Conservation (phyloP, 2,113 vertebrate genomes). For the Sciurus niger region DNA sequence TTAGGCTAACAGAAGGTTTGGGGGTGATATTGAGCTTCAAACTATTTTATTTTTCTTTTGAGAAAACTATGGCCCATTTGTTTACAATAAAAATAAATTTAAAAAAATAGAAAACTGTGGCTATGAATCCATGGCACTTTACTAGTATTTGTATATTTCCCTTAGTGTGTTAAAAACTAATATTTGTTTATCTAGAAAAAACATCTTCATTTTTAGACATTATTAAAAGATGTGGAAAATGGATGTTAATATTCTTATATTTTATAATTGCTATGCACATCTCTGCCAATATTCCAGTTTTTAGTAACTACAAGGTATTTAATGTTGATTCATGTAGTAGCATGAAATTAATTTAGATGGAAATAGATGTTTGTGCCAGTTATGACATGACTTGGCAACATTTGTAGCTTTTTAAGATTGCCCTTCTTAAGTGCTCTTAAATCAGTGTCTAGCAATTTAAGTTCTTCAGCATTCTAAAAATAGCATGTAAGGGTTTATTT, state of each 20-base stretch:
- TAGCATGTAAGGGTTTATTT: slow-evolving; percentile 49
- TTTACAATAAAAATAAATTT: too few species aligned
- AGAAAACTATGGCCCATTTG: neutral
- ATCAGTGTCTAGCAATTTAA: slow-evolving; percentile 58
- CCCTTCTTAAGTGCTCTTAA: slow-evolving; percentile 62
- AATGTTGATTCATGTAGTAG: slow-evolving; percentile 73
- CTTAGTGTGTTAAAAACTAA: slow-evolving; percentile 39
- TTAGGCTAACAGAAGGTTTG: slow-evolving; percentile 46
- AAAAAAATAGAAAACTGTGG: neutral
- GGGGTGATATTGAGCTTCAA: neutral
- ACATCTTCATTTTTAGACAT: slow-evolving; percentile 48
- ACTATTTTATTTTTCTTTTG: slow-evolving; percentile 32
- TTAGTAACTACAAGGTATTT: slow-evolving; percentile 68
- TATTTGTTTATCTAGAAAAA: slow-evolving; percentile 41
- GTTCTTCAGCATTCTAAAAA: slow-evolving; percentile 67
- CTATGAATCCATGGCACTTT: neutral
- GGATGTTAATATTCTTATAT: slow-evolving; percentile 21
- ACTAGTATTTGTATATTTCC: slow-evolving; percentile 26
- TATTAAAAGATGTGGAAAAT: slow-evolving; percentile 56
- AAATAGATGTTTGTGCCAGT: slow-evolving; percentile 73
- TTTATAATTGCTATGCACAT: slow-evolving; percentile 24
- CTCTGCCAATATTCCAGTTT: slow-evolving; percentile 68
- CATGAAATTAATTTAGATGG: slow-evolving; percentile 68
- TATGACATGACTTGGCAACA: slow-evolving; percentile 76
- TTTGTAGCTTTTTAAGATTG: slow-evolving; percentile 69